Percentiles rank a stretch among this genome's conserved stretches.
phyloP scores from a whole-genome alignment of 2,888 invertebrate genomes.

The Himalopsyche tibetana region DNA sequence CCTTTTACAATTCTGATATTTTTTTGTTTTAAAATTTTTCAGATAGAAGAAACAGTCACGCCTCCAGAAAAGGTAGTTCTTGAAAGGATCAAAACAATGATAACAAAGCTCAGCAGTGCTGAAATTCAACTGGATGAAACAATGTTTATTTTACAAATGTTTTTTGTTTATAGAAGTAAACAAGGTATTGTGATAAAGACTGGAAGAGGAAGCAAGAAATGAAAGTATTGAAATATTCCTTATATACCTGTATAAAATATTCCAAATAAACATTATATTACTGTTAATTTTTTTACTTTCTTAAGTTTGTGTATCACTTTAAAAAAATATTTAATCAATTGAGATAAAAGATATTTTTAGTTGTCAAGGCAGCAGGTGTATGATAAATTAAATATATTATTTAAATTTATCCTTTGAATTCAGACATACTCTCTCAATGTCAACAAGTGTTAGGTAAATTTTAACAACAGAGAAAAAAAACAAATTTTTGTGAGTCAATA shows the following conservation, averaged over 20 bases:
- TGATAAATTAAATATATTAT: too few species aligned
- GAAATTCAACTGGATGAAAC: conserved; percentile 90
- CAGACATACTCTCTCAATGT: too few species aligned
- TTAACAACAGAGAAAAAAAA: too few species aligned
- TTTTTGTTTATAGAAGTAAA: conserved; percentile 77
- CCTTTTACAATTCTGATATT: too few species aligned
- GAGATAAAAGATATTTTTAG: too few species aligned
- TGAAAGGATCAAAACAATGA: conserved; percentile 83
- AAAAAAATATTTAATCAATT: too few species aligned
- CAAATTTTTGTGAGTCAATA: too few species aligned
- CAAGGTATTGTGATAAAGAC: conserved; percentile 57
- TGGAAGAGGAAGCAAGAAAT: conserved; percentile 11
- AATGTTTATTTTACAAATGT: conserved; percentile 88
- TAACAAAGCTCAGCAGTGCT: conserved; percentile 86
- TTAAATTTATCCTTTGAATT: too few species aligned
- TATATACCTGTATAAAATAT: conserved; percentile 55
- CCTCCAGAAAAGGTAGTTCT: conserved; percentile 89
- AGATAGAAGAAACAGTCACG: conserved; percentile 91
- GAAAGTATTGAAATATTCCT: not conserved
- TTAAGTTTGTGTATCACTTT: not conserved
- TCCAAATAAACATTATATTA: conserved; percentile 64
- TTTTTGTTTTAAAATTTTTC: conserved; percentile 66
- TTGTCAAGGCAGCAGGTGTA: too few species aligned
- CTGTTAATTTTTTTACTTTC: not conserved
- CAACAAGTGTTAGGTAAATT: too few species aligned